Evolutionary conservation across 1,140 invertebrate species (phyloP).

Genomic region (Lepidurus apus): DNA sequence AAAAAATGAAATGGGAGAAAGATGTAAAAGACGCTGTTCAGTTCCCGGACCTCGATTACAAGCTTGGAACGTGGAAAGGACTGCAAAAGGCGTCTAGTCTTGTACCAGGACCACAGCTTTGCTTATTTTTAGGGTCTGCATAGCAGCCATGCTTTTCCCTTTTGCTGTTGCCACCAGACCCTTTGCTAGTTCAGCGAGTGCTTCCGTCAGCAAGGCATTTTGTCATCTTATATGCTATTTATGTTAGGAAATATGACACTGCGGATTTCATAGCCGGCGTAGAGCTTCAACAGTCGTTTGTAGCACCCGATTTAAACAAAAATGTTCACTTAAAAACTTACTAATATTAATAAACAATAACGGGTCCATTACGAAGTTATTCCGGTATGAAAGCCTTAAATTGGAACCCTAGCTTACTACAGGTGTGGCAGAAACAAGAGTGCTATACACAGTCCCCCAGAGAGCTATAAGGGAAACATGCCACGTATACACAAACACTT

Average conservation of each 20-base stretch:
- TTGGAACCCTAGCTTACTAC: background rate
- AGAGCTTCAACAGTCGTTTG: background rate
- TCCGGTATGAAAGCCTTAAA: background rate
- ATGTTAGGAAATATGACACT: slow-evolving; percentile 10
- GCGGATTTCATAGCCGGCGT: background rate
- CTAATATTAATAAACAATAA: background rate
- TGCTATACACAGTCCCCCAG: background rate
- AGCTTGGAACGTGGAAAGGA: background rate
- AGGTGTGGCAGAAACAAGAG: background rate
- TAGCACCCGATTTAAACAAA: background rate
- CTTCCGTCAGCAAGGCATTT: slow-evolving; percentile 10
- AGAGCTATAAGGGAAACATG: background rate
- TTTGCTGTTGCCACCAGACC: background rate
- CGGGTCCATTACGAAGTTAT: background rate
- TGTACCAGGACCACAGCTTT: slow-evolving; percentile 17
- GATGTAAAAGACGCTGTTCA: background rate
- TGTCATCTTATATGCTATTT: slow-evolving; percentile 22
- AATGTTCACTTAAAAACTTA: background rate
- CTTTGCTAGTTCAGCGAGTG: slow-evolving; percentile 21
- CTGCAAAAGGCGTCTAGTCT: slow-evolving; percentile 13
- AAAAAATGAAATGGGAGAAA: background rate
- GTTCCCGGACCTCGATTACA: background rate
- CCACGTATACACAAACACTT: slow-evolving; percentile 4
- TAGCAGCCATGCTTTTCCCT: background rate
- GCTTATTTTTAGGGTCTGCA: slow-evolving; percentile 21